A percentile compares a stretch with the other conserved stretches of the same genome.
Evolutionary conservation across 2,797 vertebrate species (phyloP).

Genomic region (Peromyscus aztecus): DNA sequence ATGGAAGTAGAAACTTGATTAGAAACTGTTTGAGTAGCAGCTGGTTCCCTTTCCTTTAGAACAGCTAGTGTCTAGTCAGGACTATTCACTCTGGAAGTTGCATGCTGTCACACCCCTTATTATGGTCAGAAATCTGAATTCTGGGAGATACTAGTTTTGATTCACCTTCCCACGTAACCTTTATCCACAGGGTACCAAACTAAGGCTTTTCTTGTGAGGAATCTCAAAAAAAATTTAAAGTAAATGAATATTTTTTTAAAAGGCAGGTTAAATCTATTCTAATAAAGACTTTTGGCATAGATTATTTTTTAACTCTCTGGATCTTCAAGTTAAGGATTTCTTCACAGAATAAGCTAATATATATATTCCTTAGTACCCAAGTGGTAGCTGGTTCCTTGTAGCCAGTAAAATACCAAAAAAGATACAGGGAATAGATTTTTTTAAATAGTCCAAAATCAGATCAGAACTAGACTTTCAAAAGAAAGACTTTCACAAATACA

Average conservation of each 20-base stretch:
- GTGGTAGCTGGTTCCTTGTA: background rate
- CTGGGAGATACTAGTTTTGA: background rate
- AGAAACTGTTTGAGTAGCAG: conserved; percentile 55
- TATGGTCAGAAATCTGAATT: conserved; percentile 52
- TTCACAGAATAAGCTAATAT: conserved; percentile 37
- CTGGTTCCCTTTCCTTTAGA: conserved; percentile 69
- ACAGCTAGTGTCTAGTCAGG: conserved; percentile 68
- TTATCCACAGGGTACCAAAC: conserved; percentile 12
- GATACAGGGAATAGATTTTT: background rate
- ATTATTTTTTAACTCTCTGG: conserved; percentile 54
- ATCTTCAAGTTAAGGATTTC: conserved; percentile 50
- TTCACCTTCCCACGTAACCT: conserved; percentile 39
- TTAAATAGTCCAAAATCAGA: conserved; percentile 9
- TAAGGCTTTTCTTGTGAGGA: conserved; percentile 62
- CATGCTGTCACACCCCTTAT: background rate
- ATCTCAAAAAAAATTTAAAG: conserved; percentile 68
- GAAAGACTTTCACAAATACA: background rate
- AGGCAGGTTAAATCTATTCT: conserved; percentile 63
- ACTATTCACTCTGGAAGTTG: conserved; percentile 59
- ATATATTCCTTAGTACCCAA: conserved; percentile 8
- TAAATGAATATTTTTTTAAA: background rate
- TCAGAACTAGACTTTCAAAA: conserved; percentile 57
- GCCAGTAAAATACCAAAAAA: conserved; percentile 53
- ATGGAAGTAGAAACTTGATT: conserved; percentile 24
- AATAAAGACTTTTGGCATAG: conserved; percentile 10